Base-by-base conservation (phyloP, 1,140 invertebrate species). In the Adoxophyes honmai region DNA sequence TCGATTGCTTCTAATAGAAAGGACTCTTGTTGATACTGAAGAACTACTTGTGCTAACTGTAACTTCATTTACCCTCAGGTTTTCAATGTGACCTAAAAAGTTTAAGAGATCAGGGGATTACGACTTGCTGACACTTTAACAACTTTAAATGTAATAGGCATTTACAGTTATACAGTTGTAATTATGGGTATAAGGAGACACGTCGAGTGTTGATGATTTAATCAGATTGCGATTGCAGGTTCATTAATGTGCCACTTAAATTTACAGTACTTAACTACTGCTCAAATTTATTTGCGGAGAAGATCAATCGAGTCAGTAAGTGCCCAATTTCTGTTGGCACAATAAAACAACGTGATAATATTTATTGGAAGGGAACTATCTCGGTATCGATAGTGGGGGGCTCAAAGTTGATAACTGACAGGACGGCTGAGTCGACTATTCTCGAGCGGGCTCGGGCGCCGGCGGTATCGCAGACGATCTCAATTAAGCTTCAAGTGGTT, bases 401-500 rank as follows among this genome's bases (percentile, higher is more conserved):
- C 44, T 37, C 44, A 55, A 38, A 60, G 57, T 62, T 62, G 68
- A 68, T 72, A 68, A 66, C 55, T 63, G 57, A 66, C 61, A 62
- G 42, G 21, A 28, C 21, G 21, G 65, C 61, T 68, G 59, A 63
- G 48, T 61, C 59, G 66, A 64, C 65, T 48, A 39, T 56, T 60
- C 55, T 60, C 34, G 52, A 60, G 34, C 39, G 11, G 28, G 18
- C 34, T 35, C 55, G 48, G 35, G 10, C 15, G 57, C 39, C 55
- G 39, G 55, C 44, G 61, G 51, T 73, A 66, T 70, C 60, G 58
- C 57, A 57, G 62, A 61, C 63, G 73, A 71, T 78, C 72, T 78
- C 68, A 73, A 81, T 78, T 73, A 79, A 73, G 59, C 65, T 59
- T 68, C 69, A 62, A 78, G 72, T 67, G 73, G 72, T 78, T 75